These are phyloP conservation scores for Lophotriccus pileatus DNA, from an alignment of 2,797 vertebrate species.

Conservation along the genomic window DNA sequence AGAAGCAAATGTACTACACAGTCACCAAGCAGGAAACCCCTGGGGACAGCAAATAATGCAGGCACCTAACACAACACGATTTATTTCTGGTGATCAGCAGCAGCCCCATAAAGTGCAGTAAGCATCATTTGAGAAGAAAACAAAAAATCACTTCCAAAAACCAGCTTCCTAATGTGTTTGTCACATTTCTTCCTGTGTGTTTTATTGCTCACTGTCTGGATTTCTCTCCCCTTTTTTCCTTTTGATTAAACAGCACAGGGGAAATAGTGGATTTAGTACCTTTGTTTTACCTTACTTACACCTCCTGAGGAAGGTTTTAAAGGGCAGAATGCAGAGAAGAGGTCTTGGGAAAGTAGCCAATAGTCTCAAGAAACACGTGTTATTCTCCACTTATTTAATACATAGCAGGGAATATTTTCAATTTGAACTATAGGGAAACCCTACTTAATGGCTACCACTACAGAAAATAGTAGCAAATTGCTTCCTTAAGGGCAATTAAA, in stretches of 20 bases:
- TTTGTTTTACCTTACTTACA: not conserved
- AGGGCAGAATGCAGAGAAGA: not conserved
- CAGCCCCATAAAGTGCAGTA: constrained; percentile 8
- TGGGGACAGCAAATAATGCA: not conserved
- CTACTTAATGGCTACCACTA: not conserved
- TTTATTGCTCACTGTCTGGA: not conserved
- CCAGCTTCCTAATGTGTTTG: not conserved
- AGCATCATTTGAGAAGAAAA: not conserved
- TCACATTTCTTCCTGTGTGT: not conserved
- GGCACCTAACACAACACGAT: not conserved
- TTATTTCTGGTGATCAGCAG: constrained; percentile 23
- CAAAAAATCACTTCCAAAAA: not conserved
- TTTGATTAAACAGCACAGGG: not conserved
- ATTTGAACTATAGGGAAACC: not conserved
- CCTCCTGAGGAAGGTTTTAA: not conserved
- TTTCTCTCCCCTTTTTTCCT: not conserved
- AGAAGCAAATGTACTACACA: not conserved
- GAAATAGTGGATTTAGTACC: not conserved
- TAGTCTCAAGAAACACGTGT: not conserved
- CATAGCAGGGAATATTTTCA: not conserved
- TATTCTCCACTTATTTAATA: not conserved
- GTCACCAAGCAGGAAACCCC: not conserved
- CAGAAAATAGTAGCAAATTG: not conserved
- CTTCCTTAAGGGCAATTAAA: not conserved
- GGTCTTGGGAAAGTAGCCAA: not conserved